Evolutionary conservation across 2,113 vertebrate species (phyloP), one percentile per base, ranked within the genome.

Genomic region (Sceloporus tristichus): DNA sequence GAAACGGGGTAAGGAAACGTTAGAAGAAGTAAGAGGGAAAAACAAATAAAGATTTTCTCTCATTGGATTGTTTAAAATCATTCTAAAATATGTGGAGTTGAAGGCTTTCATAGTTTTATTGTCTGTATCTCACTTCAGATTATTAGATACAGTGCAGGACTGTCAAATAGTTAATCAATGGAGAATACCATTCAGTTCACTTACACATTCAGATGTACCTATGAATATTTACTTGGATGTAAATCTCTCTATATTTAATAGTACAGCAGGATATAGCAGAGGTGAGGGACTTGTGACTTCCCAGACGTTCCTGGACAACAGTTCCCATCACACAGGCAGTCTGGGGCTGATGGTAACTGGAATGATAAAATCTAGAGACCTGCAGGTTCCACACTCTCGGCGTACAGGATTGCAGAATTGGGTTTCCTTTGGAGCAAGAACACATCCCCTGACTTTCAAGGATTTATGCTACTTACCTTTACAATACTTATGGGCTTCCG

Each of bases 401-500:
- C 13, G 4, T 42, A n/a, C 18, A 66, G 65, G 14, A 70, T 48
- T 48, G 62, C 21, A 9, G 34, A 9, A 42, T 48, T 48, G 42
- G 23, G 19, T 42, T 71, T 70, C 23, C 42, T 27, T 25, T n/a
- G 38, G 21, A 27, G 9, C 40, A 54, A 21, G 25, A 29, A 19
- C 29, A 54, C n/a, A 5, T 9, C 70, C 5, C 23, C 48, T 53
- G 9, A 42, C 62, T 70, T 29, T 0, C 5, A 59, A 78, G 13
- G 75, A 11, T 62, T 0, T 1, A 2, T 9, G 6, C 19, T 16
- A 9, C 91, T 84, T 91, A 99, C 99, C 98, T 99, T 99, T 59
- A 99, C 98, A 0, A 99, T 97, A 92, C 99, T 99, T 96, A 99
- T 98, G 14, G 98, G 99, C 91, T 99, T 99, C 86, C 99, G 95